phyloP scores from a whole-genome alignment of 2,113 vertebrate species.

The Poecilia latipinna region DNA sequence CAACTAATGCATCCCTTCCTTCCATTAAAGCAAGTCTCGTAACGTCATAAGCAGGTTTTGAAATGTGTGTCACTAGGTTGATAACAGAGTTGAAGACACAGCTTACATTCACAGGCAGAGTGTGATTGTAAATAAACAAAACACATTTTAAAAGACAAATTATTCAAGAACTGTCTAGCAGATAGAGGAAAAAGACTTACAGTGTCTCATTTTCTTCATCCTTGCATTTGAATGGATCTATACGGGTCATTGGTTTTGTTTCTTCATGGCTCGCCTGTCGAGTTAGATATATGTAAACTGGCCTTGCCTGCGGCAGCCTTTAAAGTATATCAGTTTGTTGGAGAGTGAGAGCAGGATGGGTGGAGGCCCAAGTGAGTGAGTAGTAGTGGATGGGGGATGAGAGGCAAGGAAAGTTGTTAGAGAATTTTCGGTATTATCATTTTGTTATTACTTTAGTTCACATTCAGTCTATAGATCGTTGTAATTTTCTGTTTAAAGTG shows the following conservation, averaged over 20 bases:
- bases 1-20: no score
- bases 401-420: background rate
- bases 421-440: no score
- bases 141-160: slow-evolving; percentile 18
- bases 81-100: background rate
- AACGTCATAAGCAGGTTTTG: background rate
- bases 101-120: background rate
- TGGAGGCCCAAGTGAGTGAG: slow-evolving; percentile 52
- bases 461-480: no score
- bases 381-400: slow-evolving; percentile 21
- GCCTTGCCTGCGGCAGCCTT: slow-evolving; percentile 72
- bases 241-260: slow-evolving; percentile 79
- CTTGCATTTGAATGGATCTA: slow-evolving; percentile 70
- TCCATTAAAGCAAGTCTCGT: no score
- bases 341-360: slow-evolving; percentile 43
- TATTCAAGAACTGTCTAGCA: slow-evolving; percentile 18
- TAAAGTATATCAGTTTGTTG: slow-evolving; percentile 77
- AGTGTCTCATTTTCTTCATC: slow-evolving; percentile 54
- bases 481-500: no score
- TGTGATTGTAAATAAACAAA: slow-evolving; percentile 23
- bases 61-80: no score
- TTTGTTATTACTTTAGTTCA: no score
- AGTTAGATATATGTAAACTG: slow-evolving; percentile 79
- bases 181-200: slow-evolving; percentile 46
- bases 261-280: slow-evolving; percentile 79